Percentiles rank a stretch among this genome's conserved stretches.
These are phyloP conservation scores for Mesorhabditis sp. DNA, from an alignment of 2,888 invertebrate species.

Conservation along the genomic window DNA sequence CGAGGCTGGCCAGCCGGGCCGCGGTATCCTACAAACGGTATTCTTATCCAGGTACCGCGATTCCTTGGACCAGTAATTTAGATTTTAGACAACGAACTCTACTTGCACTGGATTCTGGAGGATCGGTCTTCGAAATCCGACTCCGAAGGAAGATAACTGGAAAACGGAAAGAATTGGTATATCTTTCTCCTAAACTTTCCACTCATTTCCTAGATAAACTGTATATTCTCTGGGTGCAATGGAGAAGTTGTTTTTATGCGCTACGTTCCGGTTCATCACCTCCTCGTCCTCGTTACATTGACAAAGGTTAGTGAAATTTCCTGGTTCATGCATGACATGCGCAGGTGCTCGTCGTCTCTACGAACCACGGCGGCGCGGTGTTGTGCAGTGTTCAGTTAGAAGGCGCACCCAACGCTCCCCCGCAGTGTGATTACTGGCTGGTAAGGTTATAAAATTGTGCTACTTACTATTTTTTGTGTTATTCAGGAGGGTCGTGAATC, in stretches of 20 bases:
- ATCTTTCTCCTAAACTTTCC: neutral
- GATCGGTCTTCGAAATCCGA: slow-evolving; percentile 44
- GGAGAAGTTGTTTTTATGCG: slow-evolving; percentile 70
- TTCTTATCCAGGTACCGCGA: slow-evolving; percentile 73
- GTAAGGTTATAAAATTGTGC: neutral
- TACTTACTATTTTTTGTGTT: neutral
- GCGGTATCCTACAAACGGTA: slow-evolving; percentile 76
- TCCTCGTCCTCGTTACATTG: slow-evolving; percentile 46
- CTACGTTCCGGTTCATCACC: slow-evolving; percentile 23
- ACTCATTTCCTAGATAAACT: slow-evolving; percentile 75
- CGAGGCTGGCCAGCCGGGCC: slow-evolving; percentile 79
- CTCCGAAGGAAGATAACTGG: slow-evolving; percentile 17
- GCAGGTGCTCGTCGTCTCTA: slow-evolving; percentile 28
- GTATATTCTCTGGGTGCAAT: slow-evolving; percentile 85
- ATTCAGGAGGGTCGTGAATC: neutral
- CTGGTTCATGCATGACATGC: slow-evolving; percentile 7
- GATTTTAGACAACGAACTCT: slow-evolving; percentile 15
- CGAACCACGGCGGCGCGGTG: slow-evolving; percentile 28
- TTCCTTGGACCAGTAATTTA: slow-evolving; percentile 64
- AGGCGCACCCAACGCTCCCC: slow-evolving; percentile 71
- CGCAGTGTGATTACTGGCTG: slow-evolving; percentile 87
- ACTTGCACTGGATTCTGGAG: slow-evolving; percentile 42
- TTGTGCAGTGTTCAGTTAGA: slow-evolving; percentile 27
- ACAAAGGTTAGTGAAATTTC: slow-evolving; percentile 26
- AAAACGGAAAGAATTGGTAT: slow-evolving; percentile 17